Evolutionary conservation across 2,797 vertebrate species (phyloP).

Genomic region (Perodicticus potto): DNA sequence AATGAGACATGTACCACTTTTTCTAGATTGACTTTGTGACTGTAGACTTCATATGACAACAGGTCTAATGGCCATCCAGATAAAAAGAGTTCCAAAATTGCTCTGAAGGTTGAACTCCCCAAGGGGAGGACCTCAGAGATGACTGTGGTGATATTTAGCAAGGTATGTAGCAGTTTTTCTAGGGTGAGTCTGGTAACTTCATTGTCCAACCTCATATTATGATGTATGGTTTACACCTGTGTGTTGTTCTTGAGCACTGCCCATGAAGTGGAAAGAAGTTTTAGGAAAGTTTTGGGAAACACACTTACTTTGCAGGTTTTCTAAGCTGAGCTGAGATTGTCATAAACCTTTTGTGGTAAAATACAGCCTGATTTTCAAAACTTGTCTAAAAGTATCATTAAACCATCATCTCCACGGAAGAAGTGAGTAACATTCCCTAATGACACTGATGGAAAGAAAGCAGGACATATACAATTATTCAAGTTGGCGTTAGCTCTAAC

Average conservation of each 20-base stretch:
- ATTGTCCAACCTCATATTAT: background rate
- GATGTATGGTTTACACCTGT: background rate
- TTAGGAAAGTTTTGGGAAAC: background rate
- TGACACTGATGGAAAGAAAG: conserved; percentile 4
- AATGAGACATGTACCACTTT: too few species aligned
- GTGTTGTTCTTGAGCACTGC: background rate
- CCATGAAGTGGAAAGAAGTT: background rate
- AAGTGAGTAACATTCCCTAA: background rate
- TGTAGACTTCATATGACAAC: too few species aligned
- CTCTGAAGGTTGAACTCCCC: too few species aligned
- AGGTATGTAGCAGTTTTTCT: too few species aligned
- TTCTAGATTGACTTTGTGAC: too few species aligned
- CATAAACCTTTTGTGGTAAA: background rate
- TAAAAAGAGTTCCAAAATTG: too few species aligned
- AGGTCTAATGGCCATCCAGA: too few species aligned
- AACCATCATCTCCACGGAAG: background rate
- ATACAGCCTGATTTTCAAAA: background rate
- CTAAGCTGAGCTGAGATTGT: background rate
- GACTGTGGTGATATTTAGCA: too few species aligned
- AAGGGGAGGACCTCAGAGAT: too few species aligned
- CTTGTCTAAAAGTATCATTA: background rate
- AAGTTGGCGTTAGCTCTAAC: background rate
- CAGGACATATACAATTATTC: background rate
- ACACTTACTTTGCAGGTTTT: background rate
- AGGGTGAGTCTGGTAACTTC: too few species aligned